Evolutionary conservation across 2,113 vertebrate species (phyloP), one percentile per base, ranked within the genome.

Genomic region (Ophthalmolycus amberensis): DNA sequence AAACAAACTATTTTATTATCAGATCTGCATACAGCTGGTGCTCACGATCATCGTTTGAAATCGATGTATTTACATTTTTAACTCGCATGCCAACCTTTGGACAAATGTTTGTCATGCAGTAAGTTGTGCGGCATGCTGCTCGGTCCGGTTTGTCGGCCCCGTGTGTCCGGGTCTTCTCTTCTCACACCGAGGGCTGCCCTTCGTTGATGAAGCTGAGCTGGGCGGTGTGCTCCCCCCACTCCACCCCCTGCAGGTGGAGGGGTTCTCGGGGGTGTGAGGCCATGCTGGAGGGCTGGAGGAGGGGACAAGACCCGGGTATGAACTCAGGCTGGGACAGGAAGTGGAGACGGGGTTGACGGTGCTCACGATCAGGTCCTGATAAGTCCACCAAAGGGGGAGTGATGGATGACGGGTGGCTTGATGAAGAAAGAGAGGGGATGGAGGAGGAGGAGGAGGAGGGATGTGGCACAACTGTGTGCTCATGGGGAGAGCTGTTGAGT

Each of bases 161-260:
- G 32, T 63, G n/a, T 20, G 29, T 63, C 40, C 9, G 44, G 1
- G 25, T 52, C 71, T 20, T 0, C 37, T 74, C 25, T 34, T 32
- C 48, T 59, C 90, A 95, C 82, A 89, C 83, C 0, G 90, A 89
- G 1, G 94, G 93, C 50, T 80, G 92, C 37, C 93, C 94, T 79
- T 96, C 96, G 38, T 96, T 90, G 32, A 96, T 93, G 79, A 95
- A 95, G 87, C 92, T 94, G 82, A 96, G 93, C 79, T 94, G 91
- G 65, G 94, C 85, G 1, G 78, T 67, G 32, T 82, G 90, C 9
- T 85, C 81, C 54, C 80, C 88, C 79, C 89, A 70, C 48, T 86
- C 86, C 67, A 79, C 85, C 66, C 89, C 88, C 70, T 91, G 84
- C 93, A 89, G 89, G 84, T 69, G 60, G 69, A 75, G 71, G 40